Evolutionary conservation across 2,888 invertebrate species (phyloP), one percentile per base, ranked within the genome.

Genomic region (Andrena flavipes): DNA sequence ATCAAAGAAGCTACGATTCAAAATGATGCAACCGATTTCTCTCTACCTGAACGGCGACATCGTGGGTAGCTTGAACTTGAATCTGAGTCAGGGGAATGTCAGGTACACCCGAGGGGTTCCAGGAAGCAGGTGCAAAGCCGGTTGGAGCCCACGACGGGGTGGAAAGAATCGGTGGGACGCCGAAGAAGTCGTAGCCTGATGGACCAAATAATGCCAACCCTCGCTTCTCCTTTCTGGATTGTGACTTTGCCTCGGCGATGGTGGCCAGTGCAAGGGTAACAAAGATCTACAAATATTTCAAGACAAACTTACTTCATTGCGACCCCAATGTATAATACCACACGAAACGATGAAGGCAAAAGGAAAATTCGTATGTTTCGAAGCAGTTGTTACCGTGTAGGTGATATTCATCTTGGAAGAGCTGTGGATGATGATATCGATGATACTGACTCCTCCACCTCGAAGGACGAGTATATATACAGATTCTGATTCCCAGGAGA

Each of bases 31-130:
- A 33, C 54, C n/a, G 4, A 23, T 23, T 51, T 20, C 26, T 5
- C 4, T 5, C 0, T 88, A 93, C 94, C 88, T 94, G 94, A 56
- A 93, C 84, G 60, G 94, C 93, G 2, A 93, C 89, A 67, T 94
- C 90, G 81, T 93, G 94, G 0, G 93, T 91, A 0, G 92, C 93
- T 76, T 93, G 93, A 33, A 90, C 82, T 76, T 94, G 92, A 51
- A 94, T 88, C 69, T 93, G 92, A 3, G 92, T 91, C 1, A 94
- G 85, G 3, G 93, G 91, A 23, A 92, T 72, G 64, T 94, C 93
- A 1, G 90, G 87, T 5, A 88, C 33, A 3, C 84, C 54, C 0
- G 89, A 68, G 0, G 89, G 65, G 7, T 89, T 87, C 94, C 93
- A 94, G 3, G 85, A 62, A 2, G 89, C 63, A 6, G 86, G 63